These are phyloP conservation scores for Esox niger DNA, from an alignment of 2,113 vertebrate species.

Conservation along the genomic window DNA sequence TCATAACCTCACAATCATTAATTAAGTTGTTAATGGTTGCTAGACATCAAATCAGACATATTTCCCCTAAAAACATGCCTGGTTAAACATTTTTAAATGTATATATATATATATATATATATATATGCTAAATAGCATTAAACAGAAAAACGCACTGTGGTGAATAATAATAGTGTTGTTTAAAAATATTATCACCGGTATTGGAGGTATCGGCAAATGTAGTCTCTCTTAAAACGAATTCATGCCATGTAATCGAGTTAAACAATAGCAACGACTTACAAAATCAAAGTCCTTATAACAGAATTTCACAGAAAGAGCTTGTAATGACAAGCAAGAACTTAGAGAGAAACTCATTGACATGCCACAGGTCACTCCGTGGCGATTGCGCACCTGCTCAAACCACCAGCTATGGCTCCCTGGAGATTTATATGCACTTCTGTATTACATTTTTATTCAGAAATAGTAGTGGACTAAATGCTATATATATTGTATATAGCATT, in stretches of 20 bases:
- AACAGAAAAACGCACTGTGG: not conserved
- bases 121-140: not conserved
- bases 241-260: not conserved
- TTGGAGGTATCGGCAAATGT: not conserved
- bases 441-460: no score
- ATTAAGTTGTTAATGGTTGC: not conserved
- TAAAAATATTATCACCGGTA: no score
- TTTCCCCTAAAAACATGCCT: no score
- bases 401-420: no score
- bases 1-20: not conserved
- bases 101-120: no score
- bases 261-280: not conserved
- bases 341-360: not conserved
- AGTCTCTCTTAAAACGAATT: not conserved
- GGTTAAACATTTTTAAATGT: no score
- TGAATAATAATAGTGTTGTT: no score
- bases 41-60: not conserved
- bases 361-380: no score
- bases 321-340: not conserved
- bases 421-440: no score
- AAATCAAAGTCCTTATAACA: not conserved
- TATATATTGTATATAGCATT: no score
- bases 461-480: no score
- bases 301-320: conserved; percentile 3
- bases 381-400: no score